These are phyloP conservation scores for Rhamnusium bicolor DNA, from an alignment of 2,888 invertebrate genomes.

Conservation along the genomic window DNA sequence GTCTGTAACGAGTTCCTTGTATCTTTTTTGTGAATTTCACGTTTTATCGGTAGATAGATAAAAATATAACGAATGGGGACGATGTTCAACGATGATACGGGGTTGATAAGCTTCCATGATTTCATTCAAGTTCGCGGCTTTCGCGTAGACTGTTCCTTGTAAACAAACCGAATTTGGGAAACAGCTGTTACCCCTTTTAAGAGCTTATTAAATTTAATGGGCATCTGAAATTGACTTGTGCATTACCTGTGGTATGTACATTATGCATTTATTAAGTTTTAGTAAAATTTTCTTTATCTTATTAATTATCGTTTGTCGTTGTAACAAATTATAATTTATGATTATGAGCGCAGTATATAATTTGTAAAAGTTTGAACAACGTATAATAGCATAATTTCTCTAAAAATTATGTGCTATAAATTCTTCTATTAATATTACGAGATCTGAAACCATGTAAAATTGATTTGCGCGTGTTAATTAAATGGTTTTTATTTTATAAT, in stretches of 20 bases:
- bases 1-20: not conserved
- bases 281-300: not conserved
- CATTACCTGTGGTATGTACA: conserved; percentile 18
- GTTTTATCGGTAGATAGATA: conserved; percentile 33
- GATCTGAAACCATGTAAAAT: too few relatives aligned
- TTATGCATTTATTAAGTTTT: not conserved
- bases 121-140: conserved; percentile 39
- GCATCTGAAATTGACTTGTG: not conserved
- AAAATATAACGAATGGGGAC: conserved; percentile 37
- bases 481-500: too few relatives aligned
- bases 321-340: not conserved
- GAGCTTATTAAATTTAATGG: not conserved
- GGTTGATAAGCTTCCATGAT: conserved; percentile 37
- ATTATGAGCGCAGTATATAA: too few relatives aligned
- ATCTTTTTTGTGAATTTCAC: conserved; percentile 19
- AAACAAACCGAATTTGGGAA: conserved; percentile 27
- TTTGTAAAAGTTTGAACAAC: too few relatives aligned
- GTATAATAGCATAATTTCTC: too few relatives aligned
- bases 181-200: conserved; percentile 40
- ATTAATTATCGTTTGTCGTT: not conserved
- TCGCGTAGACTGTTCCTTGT: conserved; percentile 29
- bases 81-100: conserved; percentile 42
- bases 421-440: too few relatives aligned
- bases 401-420: too few relatives aligned
- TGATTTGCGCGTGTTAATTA: too few relatives aligned